Base-by-base conservation (phyloP, 2,113 vertebrate species). In the Cryptoleucopteryx plumbea region DNA sequence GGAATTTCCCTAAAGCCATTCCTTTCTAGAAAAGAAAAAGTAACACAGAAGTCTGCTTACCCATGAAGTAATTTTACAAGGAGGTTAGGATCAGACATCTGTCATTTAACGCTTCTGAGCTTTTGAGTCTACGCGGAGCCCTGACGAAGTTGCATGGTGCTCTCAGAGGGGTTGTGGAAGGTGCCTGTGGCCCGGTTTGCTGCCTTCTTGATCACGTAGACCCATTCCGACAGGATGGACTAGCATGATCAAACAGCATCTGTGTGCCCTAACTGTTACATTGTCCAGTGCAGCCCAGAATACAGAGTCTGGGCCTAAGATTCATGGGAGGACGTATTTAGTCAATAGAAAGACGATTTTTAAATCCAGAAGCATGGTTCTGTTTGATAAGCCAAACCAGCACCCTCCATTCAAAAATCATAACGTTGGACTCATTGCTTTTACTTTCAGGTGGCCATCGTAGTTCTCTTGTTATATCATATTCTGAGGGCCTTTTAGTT, bases 141-240 rank as follows among this genome's bases (percentile, higher is more conserved):
- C 50, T 43, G 38, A 43, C 1, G 2, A 70, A 65, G 17, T 6
- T 2, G 1, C 19, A 7, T 7, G 7, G 25, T 21, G 52, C 56
- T 63, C 43, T 63, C 26, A 32, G 59, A 29, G 18, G 13, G 43
- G 19, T 38, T 59, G 26, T 70, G 36, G 11, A 11, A 47, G 36
- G 22, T 79, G 52, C 52, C 63, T 80, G 45, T 50, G 73, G 11
- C 45, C 82, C 58, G 56, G 0, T 43, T 43, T 65, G 68, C 50
- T 42, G 26, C 40, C 67, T 10, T 14, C 17, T 45, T 68, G 50
- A 32, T 65, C 40, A 16, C 0, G 0, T 17, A 50, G 25, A 70
- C 13, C 43, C 11, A 15, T 26, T 83, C 65, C 32, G 36, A 38
- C 4, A 31, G n/a, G 48, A n/a, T 50, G 34, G 58, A 42, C 34